A percentile compares a stretch with the other conserved stretches of the same genome.
These are phyloP conservation scores for Typhlomys cinereus DNA, from an alignment of 2,113 vertebrate genomes.

Conservation along the genomic window DNA sequence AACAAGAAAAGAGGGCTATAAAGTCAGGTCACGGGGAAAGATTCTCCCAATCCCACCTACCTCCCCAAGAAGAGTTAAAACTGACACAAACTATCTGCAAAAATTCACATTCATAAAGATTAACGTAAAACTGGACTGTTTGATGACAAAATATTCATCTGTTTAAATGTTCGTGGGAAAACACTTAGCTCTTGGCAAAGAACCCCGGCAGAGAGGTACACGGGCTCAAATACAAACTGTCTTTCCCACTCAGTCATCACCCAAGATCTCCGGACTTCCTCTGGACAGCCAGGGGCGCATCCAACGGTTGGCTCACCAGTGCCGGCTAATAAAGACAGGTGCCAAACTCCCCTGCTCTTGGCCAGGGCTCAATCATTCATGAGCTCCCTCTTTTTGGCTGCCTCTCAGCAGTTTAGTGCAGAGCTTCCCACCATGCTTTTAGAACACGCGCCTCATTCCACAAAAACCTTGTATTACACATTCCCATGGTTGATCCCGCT, in stretches of 20 bases:
- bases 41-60: not conserved
- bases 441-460: conserved; percentile 47
- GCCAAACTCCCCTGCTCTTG: conserved; percentile 53
- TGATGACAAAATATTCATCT: conserved; percentile 31
- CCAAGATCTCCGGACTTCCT: not conserved
- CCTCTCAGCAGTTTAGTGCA: conserved; percentile 28
- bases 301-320: not conserved
- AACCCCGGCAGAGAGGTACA: not conserved
- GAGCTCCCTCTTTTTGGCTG: conserved; percentile 46
- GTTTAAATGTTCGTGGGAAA: conserved; percentile 4
- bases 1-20: conserved; percentile 41
- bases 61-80: conserved; percentile 17
- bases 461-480: conserved; percentile 56
- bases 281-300: not conserved
- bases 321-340: conserved; percentile 24
- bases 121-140: conserved; percentile 42
- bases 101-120: not conserved
- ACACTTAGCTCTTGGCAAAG: not conserved
- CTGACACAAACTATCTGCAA: not conserved
- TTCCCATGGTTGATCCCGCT: not conserved
- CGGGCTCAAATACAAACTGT: not conserved
- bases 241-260: not conserved
- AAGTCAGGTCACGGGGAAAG: conserved; percentile 34
- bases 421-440: conserved; percentile 37
- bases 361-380: conserved; percentile 50